phyloP scores from a whole-genome alignment of 2,888 invertebrate species.

The Sminthurinus aureus region DNA sequence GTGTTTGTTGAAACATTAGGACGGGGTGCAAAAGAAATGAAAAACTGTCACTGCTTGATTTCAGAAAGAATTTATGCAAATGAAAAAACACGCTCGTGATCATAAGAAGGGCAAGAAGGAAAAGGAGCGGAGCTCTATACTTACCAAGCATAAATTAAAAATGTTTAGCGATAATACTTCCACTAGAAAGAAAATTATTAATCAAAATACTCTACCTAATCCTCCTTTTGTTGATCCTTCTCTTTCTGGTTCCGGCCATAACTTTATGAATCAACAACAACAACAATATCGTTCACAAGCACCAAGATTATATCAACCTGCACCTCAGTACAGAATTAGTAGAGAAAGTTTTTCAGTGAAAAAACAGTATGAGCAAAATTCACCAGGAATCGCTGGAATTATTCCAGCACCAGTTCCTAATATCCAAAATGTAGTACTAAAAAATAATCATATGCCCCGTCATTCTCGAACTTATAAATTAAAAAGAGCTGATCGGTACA shows the following conservation, averaged over 20 bases:
- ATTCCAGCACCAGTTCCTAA: background rate
- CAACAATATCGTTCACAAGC: background rate
- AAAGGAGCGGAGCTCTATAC: no score
- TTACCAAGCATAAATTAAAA: no score
- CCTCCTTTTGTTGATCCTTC: background rate
- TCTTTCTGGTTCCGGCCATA: background rate
- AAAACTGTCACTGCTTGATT: no score
- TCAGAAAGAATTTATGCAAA: no score
- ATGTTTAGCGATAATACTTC: background rate
- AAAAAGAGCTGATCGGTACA: conserved; percentile 22
- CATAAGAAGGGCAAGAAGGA: no score
- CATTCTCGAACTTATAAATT: conserved; percentile 26
- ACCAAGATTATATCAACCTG: background rate
- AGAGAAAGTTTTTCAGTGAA: background rate
- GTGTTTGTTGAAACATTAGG: no score
- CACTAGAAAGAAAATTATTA: background rate
- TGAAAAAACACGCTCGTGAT: no score
- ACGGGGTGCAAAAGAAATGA: no score
- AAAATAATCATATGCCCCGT: conserved; percentile 20
- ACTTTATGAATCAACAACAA: background rate
- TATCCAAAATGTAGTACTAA: background rate
- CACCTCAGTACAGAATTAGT: conserved; percentile 12
- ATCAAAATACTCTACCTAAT: background rate
- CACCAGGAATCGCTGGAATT: background rate
- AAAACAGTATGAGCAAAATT: background rate